A percentile compares a stretch with the other conserved stretches of the same genome.
Conservation (phyloP, 1,140 invertebrate species). For the Drosophila saltans region DNA sequence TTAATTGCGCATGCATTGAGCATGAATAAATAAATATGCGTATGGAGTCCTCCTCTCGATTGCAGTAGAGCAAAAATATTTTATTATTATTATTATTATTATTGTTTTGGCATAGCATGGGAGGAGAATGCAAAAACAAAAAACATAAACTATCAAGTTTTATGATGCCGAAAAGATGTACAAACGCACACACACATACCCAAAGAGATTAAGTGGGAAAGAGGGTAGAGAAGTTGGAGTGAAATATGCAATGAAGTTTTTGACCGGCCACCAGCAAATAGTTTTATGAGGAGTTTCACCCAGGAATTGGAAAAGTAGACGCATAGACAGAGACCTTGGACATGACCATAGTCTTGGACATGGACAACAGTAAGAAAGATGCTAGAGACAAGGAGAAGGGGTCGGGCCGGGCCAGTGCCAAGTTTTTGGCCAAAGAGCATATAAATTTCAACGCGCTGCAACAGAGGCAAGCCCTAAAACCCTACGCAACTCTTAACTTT, state of each 20-base stretch:
- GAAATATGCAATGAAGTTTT: conserved; percentile 66
- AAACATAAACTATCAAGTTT: conserved; percentile 74
- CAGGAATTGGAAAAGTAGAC: conserved; percentile 30
- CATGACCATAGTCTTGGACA: conserved; percentile 15
- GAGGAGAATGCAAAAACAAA: conserved; percentile 48
- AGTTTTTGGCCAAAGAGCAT: conserved; percentile 76
- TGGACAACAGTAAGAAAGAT: conserved; percentile 7
- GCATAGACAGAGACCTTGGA: conserved; percentile 2
- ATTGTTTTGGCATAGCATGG: conserved; percentile 49
- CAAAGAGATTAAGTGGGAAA: neutral
- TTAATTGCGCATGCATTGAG: conserved; percentile 73
- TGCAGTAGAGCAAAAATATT: conserved; percentile 31
- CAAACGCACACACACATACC: conserved; percentile 24
- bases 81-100: conserved; percentile 48
- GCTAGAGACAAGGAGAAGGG: neutral
- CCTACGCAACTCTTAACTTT: conserved; percentile 19
- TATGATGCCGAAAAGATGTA: conserved; percentile 58
- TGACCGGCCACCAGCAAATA: conserved; percentile 66
- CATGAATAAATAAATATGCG: conserved; percentile 70
- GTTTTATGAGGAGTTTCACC: conserved; percentile 52
- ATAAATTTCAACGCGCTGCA: conserved; percentile 67
- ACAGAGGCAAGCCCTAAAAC: conserved; percentile 25
- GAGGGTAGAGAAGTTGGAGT: neutral
- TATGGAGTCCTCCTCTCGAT: conserved; percentile 44
- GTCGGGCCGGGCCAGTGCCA: conserved; percentile 28